A percentile compares a stretch with the other conserved stretches of the same genome.
These are phyloP conservation scores for Vulpes ferrilata DNA, from an alignment of 2,113 vertebrate species.

Conservation along the genomic window DNA sequence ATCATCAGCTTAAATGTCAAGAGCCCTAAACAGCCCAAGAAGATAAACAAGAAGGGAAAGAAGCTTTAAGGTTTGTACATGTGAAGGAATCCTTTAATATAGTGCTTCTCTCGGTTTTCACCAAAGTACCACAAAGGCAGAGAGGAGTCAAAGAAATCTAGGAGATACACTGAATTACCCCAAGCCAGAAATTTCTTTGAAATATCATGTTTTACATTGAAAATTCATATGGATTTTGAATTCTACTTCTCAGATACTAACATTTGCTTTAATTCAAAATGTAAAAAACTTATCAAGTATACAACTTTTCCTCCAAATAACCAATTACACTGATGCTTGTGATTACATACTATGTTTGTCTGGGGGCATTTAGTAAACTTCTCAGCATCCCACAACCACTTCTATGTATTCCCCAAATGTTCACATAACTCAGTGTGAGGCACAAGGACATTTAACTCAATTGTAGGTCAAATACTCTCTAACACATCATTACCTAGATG, in stretches of 20 bases:
- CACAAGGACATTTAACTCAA: not conserved
- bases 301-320: not conserved
- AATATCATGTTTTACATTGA: not conserved
- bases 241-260: not conserved
- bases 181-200: constrained; percentile 1
- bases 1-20: not conserved
- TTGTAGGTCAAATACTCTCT: not conserved
- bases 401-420: not conserved
- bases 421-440: not conserved
- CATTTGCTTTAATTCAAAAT: not conserved
- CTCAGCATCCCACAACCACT: not conserved
- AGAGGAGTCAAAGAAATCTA: not conserved
- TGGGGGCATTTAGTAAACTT: not conserved
- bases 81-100: not conserved
- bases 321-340: not conserved
- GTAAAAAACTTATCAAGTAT: not conserved
- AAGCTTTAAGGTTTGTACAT: not conserved
- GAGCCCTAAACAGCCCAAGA: not conserved
- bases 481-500: not conserved
- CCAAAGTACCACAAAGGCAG: not conserved
- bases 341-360: not conserved
- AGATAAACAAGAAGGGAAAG: not conserved
- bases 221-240: constrained; percentile 13
- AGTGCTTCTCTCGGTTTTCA: not conserved
- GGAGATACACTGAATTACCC: not conserved